Evolutionary conservation across 64 coral and sea anemone species (phyloP).

Genomic region (Platygyra sinensis): DNA sequence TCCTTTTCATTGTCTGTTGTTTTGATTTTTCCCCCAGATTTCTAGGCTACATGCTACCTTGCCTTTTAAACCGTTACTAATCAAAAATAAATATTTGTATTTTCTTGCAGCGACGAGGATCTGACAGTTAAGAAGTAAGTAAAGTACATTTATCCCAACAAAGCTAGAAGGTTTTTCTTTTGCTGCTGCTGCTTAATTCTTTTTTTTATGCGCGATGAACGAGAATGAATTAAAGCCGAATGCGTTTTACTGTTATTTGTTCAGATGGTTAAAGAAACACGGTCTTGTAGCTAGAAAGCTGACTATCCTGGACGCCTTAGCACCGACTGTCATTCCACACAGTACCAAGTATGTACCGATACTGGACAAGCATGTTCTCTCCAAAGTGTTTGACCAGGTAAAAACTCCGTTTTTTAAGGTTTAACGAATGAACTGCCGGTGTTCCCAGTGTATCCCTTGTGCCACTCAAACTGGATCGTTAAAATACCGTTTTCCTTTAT

Average conservation of each 20-base stretch:
- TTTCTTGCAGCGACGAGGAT: constrained; percentile 59
- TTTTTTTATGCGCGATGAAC: too few relatives aligned
- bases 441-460: too few relatives aligned
- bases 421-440: too few relatives aligned
- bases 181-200: too few relatives aligned
- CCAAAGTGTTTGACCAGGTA: constrained; percentile 95
- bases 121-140: constrained; percentile 79
- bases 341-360: constrained; percentile 93
- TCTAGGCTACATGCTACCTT: background rate
- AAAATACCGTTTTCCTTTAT: background rate
- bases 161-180: background rate
- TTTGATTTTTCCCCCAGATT: too few relatives aligned
- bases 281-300: constrained; percentile 76
- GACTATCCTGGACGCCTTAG: constrained; percentile 87
- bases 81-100: constrained; percentile 2
- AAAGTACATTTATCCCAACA: background rate
- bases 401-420: background rate
- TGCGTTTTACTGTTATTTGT: background rate
- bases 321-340: constrained; percentile 84
- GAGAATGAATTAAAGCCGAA: background rate
- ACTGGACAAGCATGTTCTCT: constrained; percentile 88
- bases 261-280: constrained; percentile 87
- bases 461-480: too few relatives aligned
- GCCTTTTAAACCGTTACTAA: background rate
- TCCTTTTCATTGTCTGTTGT: too few relatives aligned